phyloP scores from a whole-genome alignment of 2,888 invertebrate genomes.

The Philereme vetulata region DNA sequence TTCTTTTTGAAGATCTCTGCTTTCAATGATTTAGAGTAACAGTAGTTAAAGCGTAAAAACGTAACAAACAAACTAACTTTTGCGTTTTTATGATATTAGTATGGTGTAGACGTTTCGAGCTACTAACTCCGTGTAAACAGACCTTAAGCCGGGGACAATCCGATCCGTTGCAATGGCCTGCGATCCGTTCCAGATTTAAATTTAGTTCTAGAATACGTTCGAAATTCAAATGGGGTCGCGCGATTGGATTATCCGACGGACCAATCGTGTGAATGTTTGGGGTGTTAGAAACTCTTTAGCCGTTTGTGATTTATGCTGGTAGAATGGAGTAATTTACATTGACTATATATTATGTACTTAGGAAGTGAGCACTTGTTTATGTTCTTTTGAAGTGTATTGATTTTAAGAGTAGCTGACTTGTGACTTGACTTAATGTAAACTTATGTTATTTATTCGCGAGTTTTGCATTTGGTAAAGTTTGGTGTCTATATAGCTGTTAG shows the following conservation, averaged over 20 bases:
- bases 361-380: too few species aligned
- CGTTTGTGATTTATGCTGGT: constrained; percentile 14
- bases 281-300: constrained; percentile 17
- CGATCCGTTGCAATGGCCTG: constrained; percentile 31
- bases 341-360: background rate
- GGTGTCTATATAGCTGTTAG: too few species aligned
- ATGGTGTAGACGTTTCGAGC: constrained; percentile 8
- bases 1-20: too few species aligned
- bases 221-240: constrained; percentile 45
- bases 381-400: too few species aligned
- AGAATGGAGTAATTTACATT: background rate
- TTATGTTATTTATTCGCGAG: too few species aligned
- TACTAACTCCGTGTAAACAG: constrained; percentile 35
- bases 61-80: too few species aligned
- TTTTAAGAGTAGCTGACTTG: too few species aligned
- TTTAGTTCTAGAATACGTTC: constrained; percentile 42
- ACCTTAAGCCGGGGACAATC: constrained; percentile 33
- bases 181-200: constrained; percentile 43
- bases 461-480: too few species aligned
- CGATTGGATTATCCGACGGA: constrained; percentile 43
- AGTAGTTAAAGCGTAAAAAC: too few species aligned
- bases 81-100: too few species aligned
- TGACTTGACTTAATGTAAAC: too few species aligned
- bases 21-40: too few species aligned
- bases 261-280: constrained; percentile 28